Evolutionary conservation across 2,888 invertebrate genomes (phyloP), one percentile per base, ranked within the genome.

Genomic region (Coecobrya sp.): DNA sequence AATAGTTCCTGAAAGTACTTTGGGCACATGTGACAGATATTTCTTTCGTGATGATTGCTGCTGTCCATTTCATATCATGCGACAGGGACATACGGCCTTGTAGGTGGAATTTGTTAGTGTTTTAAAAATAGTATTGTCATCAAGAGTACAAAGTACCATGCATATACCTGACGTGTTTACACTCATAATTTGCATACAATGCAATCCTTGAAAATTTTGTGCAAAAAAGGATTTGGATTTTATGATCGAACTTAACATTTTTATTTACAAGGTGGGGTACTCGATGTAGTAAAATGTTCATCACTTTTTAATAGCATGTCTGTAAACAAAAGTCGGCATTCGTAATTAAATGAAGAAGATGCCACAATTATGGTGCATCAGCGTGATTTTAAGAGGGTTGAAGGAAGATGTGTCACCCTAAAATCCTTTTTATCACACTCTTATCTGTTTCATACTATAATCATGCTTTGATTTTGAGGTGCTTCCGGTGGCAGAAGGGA

Each of bases 321-420:
- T 70, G 70, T n/a, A 36, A 70, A 70, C 5, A 30, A 30, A 30
- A 36, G 36, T 36, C 16, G 70, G 5, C 30, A 36, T 85, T 16
- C 19, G 36, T 45, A 68, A 3, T 85, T 85, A 85, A 85, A 85
- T 25, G 84, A 84, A 84, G 68, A 85, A 13, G 68, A 68, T 49
- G 49, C 16, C 65, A 49, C 27, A 36, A 65, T 65, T 70, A 0
- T 36, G 70, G 0, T n/a, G 30, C 2, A 13, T 13, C 19, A 30
- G 11, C 5, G 68, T 70, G 16, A 5, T 70, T 16, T n/a, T 30
- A 16, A 49, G 65, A 25, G 79, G 49, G 22, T 25, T 27, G 45
- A 52, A 49, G 49, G 16, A 1, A 3, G 25, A 49, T 22, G 27
- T 76, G 49, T 49, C 27, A 65, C 25, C 0, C 11, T 25, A 25